A percentile compares a stretch with the other conserved stretches of the same genome.
Evolutionary conservation across 1,140 invertebrate genomes (phyloP).

Genomic region (Lamellibrachia luymesi): DNA sequence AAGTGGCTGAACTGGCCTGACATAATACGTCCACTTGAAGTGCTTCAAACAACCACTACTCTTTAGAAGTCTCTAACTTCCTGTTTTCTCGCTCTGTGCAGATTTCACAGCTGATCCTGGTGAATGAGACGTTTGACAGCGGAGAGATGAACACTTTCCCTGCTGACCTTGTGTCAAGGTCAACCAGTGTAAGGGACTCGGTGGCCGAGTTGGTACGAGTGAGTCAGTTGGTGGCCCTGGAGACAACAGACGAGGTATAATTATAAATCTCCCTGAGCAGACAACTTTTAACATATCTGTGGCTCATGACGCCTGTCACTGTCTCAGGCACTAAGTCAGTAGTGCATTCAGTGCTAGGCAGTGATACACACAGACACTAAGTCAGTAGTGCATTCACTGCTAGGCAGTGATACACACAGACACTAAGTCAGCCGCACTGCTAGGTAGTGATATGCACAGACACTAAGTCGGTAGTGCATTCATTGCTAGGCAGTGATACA

Average conservation of each 20-base stretch:
- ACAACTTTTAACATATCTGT: not conserved
- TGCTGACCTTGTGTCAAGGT: slow-evolving; percentile 15
- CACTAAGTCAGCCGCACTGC: not conserved
- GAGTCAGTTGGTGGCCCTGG: not conserved
- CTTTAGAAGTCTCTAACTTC: not conserved
- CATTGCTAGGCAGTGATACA: not conserved
- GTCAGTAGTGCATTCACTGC: too few relatives aligned
- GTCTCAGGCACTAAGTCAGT: not conserved
- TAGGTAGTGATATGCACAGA: not conserved
- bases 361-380: not conserved
- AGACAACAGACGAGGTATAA: slow-evolving; percentile 23
- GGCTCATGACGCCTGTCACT: not conserved
- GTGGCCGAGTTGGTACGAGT: slow-evolving; percentile 16
- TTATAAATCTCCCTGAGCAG: not conserved
- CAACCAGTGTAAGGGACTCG: slow-evolving; percentile 21
- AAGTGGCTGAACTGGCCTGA: not conserved
- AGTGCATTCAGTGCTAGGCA: not conserved
- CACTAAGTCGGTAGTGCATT: not conserved
- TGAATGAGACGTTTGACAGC: slow-evolving; percentile 23
- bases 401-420: not conserved
- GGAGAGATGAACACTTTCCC: slow-evolving; percentile 15
- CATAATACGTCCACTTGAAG: not conserved
- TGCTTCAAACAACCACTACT: not conserved
- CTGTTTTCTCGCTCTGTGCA: slow-evolving; percentile 11
- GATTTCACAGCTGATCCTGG: slow-evolving; percentile 31